phyloP scores from a whole-genome alignment of 2,113 vertebrate genomes.

The Phrynosoma blainvillii region DNA sequence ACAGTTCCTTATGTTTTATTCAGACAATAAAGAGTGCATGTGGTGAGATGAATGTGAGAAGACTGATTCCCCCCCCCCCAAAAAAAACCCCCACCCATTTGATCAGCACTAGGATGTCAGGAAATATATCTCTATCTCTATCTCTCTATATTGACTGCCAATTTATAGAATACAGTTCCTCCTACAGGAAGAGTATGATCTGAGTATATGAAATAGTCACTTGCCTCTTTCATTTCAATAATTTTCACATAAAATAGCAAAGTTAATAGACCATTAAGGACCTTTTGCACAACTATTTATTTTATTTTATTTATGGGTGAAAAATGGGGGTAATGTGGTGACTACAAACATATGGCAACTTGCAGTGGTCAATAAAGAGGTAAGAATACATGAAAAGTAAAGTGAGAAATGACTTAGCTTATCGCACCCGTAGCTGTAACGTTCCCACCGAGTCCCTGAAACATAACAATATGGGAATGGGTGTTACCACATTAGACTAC shows the following conservation, averaged over 20 bases:
- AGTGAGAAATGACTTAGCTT: too few species aligned
- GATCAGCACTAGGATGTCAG: slow-evolving; percentile 33
- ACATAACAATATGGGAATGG: too few species aligned
- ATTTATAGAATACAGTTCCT: slow-evolving; percentile 5
- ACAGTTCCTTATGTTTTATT: slow-evolving; percentile 14
- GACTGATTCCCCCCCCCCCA: slow-evolving; percentile 10
- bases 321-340: neutral
- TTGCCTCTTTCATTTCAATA: neutral
- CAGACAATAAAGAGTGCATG: neutral
- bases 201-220: neutral
- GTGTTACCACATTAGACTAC: too few species aligned
- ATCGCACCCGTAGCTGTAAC: too few species aligned
- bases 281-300: neutral
- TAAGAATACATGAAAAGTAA: neutral
- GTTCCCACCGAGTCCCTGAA: too few species aligned
- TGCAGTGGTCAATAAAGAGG: neutral
- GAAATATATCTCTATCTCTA: slow-evolving; percentile 8
- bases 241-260: neutral
- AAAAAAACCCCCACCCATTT: neutral
- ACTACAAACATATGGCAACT: neutral
- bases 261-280: neutral
- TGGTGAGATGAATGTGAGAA: neutral
- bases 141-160: neutral
- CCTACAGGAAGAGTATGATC: neutral
- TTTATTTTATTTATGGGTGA: neutral